Conservation (phyloP, 2,888 invertebrate genomes). For the Nymphalis urticae region DNA sequence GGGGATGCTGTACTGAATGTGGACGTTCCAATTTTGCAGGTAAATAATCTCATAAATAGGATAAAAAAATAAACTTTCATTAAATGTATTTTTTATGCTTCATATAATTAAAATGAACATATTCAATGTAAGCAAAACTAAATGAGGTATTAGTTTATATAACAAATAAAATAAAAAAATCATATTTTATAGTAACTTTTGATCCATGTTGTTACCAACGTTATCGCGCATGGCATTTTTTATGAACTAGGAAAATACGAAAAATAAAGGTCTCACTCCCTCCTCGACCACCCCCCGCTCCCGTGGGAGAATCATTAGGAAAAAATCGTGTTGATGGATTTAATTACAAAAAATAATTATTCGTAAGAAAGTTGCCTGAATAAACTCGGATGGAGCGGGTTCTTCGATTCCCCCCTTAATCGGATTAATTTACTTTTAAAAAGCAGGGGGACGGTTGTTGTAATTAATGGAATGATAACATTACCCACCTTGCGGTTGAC, state of each 20-base stretch:
- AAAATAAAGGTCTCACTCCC: conserved; percentile 57
- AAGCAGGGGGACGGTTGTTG: conserved; percentile 76
- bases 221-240: conserved; percentile 30
- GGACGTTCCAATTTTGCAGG: conserved; percentile 16
- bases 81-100: not conserved
- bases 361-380: conserved; percentile 80
- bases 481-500: conserved; percentile 76
- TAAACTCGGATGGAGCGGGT: conserved; percentile 80
- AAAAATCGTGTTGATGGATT: conserved; percentile 83
- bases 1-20: conserved; percentile 40
- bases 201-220: conserved; percentile 48
- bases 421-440: conserved; percentile 82
- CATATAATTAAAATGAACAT: too few relatives aligned
- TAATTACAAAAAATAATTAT: conserved; percentile 83
- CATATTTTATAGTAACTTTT: conserved; percentile 19
- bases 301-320: conserved; percentile 80
- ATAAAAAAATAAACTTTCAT: not conserved
- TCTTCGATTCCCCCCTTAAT: conserved; percentile 80
- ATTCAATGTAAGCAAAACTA: too few relatives aligned
- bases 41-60: not conserved
- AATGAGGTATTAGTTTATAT: too few relatives aligned
- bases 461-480: conserved; percentile 82
- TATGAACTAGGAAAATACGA: conserved; percentile 51
- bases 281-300: conserved; percentile 53
- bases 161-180: not conserved